Percentiles rank a stretch among this genome's conserved stretches.
Evolutionary conservation across 1,140 invertebrate genomes (phyloP).

Genomic region (Heliconius hewitsoni): DNA sequence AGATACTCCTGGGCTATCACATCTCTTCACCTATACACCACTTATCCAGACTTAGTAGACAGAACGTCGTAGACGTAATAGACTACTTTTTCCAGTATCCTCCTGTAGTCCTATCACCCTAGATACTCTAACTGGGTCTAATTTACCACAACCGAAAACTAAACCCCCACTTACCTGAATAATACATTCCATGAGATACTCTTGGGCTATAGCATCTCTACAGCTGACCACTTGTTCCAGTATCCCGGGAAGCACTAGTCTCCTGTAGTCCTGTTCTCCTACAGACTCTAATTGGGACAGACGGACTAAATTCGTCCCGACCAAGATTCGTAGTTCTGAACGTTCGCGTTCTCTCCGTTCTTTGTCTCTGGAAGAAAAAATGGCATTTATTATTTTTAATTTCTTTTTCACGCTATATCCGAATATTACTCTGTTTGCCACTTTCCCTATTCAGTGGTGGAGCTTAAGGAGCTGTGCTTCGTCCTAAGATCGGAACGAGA

Average conservation of each 20-base stretch:
- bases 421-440: too few species aligned
- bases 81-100: slow-evolving; percentile 69
- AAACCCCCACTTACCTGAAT: slow-evolving; percentile 89
- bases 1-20: neutral
- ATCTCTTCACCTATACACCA: slow-evolving; percentile 83
- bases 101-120: slow-evolving; percentile 89
- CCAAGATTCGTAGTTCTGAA: slow-evolving; percentile 96
- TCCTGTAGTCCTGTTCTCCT: slow-evolving; percentile 95
- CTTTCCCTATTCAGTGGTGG: too few species aligned
- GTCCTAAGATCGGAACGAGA: too few species aligned
- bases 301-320: slow-evolving; percentile 97
- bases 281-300: slow-evolving; percentile 98
- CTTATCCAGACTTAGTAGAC: slow-evolving; percentile 76
- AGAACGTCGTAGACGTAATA: too few species aligned
- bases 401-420: too few species aligned
- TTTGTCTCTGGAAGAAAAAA: slow-evolving; percentile 84
- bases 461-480: too few species aligned
- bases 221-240: slow-evolving; percentile 99
- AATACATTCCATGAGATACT: slow-evolving; percentile 99
- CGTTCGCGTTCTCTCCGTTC: slow-evolving; percentile 97
- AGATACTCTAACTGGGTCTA: too few species aligned
- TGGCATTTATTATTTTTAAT: neutral
- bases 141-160: neutral
- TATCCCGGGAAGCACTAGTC: slow-evolving; percentile 94
- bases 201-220: slow-evolving; percentile 98